A percentile compares a stretch with the other conserved stretches of the same genome.
Conservation (phyloP, 1,140 invertebrate genomes). For the Neodiprion fabricii region DNA sequence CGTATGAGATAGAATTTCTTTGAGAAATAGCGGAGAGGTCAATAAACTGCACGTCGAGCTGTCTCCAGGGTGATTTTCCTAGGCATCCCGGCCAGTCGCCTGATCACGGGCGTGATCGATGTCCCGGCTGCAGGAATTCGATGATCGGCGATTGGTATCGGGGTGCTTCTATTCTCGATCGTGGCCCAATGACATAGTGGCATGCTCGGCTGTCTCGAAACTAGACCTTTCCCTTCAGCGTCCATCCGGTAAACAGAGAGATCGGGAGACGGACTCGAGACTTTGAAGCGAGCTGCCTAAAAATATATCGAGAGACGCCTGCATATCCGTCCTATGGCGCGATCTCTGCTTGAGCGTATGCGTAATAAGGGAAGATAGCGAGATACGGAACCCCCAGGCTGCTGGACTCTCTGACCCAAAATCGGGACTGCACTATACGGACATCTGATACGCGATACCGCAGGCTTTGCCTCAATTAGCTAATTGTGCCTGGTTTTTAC, state of each 20-base stretch:
- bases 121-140: slow-evolving; percentile 3
- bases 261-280: background rate
- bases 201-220: background rate
- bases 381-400: too few species aligned
- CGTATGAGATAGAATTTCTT: background rate
- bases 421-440: background rate
- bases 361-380: background rate
- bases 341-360: background rate
- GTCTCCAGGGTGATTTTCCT: background rate
- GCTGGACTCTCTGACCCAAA: background rate
- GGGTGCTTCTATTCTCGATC: slow-evolving; percentile 37
- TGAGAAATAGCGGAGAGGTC: slow-evolving; percentile 4
- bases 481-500: background rate
- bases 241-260: background rate
- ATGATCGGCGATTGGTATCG: slow-evolving; percentile 4
- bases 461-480: background rate
- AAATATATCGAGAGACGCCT: background rate
- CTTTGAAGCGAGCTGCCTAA: background rate
- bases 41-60: background rate
- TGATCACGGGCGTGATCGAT: background rate
- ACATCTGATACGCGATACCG: background rate
- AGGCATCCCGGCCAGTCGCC: background rate
- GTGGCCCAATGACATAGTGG: slow-evolving; percentile 29
- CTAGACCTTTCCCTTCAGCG: background rate
- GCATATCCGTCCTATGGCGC: background rate